Percentiles rank a stretch among this genome's conserved stretches.
Conservation (phyloP, 2,797 vertebrate species). For the Anabacerthia variegaticeps region DNA sequence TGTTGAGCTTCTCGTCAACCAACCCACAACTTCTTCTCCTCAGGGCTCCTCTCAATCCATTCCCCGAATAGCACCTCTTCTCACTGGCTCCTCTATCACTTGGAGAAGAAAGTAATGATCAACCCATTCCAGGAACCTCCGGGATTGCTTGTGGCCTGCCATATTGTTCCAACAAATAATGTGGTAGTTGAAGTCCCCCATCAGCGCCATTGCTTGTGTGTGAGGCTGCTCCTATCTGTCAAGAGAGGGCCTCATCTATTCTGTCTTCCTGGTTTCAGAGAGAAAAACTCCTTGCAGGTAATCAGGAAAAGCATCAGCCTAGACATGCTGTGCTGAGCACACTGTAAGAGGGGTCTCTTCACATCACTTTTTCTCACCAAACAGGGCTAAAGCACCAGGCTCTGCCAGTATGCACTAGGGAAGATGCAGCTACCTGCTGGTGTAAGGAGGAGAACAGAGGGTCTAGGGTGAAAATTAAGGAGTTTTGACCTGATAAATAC, state of each 20-base stretch:
- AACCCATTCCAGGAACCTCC: not conserved
- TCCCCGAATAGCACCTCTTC: not conserved
- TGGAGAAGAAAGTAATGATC: not conserved
- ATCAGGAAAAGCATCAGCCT: not conserved
- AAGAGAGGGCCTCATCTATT: not conserved
- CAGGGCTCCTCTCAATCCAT: not conserved
- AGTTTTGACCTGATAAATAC: not conserved
- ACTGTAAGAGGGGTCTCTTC: not conserved
- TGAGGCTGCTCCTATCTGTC: not conserved
- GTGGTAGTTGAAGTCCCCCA: not conserved
- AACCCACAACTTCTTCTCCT: not conserved
- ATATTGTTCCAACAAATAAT: not conserved
- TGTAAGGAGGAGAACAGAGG: not conserved
- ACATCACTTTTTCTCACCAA: not conserved
- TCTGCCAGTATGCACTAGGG: not conserved
- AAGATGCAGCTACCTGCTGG: not conserved
- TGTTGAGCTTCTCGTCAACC: not conserved
- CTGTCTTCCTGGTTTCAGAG: not conserved
- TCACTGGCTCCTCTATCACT: not conserved
- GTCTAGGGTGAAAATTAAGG: not conserved
- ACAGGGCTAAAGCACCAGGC: not conserved
- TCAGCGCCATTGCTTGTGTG: not conserved
- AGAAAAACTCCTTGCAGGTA: not conserved
- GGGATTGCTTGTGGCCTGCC: not conserved
- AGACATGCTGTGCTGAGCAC: not conserved